A percentile compares a stretch with the other conserved stretches of the same genome.
These are phyloP conservation scores for Urocolius indicus DNA, from an alignment of 2,113 vertebrate species.

Conservation along the genomic window DNA sequence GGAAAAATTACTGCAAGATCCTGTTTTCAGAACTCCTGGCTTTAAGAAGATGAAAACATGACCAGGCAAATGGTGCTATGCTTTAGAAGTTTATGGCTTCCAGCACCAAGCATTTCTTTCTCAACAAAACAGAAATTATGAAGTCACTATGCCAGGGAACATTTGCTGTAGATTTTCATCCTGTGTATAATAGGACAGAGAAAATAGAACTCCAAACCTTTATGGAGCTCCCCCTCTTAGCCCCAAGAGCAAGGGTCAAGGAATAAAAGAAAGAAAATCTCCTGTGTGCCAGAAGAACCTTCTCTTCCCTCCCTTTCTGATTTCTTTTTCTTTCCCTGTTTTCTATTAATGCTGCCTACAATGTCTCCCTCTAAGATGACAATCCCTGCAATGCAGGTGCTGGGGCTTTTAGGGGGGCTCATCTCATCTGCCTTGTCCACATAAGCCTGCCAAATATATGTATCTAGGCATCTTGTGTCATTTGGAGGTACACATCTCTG, in stretches of 20 bases:
- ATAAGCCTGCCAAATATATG: not conserved
- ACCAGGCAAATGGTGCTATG: not conserved
- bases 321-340: no score
- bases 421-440: not conserved
- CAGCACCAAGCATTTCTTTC: not conserved
- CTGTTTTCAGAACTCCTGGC: not conserved
- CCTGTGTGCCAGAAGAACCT: not conserved
- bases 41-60: not conserved
- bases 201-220: not conserved
- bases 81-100: not conserved
- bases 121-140: not conserved
- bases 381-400: not conserved
- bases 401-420: not conserved
- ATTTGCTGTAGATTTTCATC: not conserved
- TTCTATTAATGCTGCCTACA: not conserved
- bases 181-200: not conserved
- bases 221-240: not conserved
- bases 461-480: not conserved
- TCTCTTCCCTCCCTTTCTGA: no score
- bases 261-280: not conserved
- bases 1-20: not conserved
- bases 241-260: not conserved
- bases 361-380: not conserved
- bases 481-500: not conserved
- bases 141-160: not conserved